Conservation (phyloP, 2,113 vertebrate genomes). For the Raja brachyura region DNA sequence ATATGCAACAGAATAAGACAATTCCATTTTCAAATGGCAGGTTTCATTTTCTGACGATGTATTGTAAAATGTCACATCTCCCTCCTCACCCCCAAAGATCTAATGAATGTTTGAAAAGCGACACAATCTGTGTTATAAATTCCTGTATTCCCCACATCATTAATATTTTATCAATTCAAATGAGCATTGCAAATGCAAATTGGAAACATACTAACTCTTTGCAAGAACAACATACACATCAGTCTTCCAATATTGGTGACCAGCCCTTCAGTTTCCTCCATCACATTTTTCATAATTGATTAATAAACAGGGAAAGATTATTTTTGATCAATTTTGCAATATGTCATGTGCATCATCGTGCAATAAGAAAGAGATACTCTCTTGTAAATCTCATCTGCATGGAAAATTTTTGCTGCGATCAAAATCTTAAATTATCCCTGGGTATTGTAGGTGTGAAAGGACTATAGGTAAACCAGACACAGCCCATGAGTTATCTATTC, state of each 20-base stretch:
- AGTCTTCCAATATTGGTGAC: background rate
- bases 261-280: background rate
- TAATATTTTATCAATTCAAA: background rate
- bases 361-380: background rate
- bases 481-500: background rate
- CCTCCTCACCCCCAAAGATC: background rate
- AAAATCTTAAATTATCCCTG: background rate
- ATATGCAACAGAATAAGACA: background rate
- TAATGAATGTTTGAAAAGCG: background rate
- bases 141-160: background rate
- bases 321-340: background rate
- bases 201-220: background rate
- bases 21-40: background rate
- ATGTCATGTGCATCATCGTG: background rate
- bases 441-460: background rate
- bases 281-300: background rate
- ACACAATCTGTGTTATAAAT: background rate
- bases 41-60: background rate
- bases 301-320: background rate
- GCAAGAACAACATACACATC: background rate
- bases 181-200: background rate
- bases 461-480: background rate
- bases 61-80: background rate
- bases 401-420: background rate
- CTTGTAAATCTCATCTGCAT: background rate